phyloP scores from a whole-genome alignment of 2,888 invertebrate genomes.

The Graphium colonna region DNA sequence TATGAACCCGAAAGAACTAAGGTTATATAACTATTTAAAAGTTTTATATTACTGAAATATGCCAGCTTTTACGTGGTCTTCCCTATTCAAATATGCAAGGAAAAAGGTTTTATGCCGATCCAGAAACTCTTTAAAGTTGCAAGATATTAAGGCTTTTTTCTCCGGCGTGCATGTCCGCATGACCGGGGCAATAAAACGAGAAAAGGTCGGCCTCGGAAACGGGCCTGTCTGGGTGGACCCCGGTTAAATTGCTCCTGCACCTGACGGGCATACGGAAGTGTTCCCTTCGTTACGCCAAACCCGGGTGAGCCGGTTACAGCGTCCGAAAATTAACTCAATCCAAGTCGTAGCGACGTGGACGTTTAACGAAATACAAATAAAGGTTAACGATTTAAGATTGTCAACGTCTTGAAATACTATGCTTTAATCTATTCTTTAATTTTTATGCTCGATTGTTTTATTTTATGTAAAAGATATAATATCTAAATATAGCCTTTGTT shows the following conservation, averaged over 20 bases:
- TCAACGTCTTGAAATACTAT: no score
- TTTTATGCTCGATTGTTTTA: no score
- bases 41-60: no score
- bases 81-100: slow-evolving; percentile 6
- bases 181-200: slow-evolving; percentile 39
- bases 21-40: no score
- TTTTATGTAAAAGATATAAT: no score
- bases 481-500: no score
- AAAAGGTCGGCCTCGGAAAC: slow-evolving; percentile 53
- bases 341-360: neutral
- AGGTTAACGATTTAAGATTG: no score
- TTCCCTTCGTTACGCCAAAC: slow-evolving; percentile 24
- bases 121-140: neutral
- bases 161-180: slow-evolving; percentile 10
- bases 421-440: no score
- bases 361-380: no score
- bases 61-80: no score
- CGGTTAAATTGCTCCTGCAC: slow-evolving; percentile 56
- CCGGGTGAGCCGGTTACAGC: slow-evolving; percentile 3
- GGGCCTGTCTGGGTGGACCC: slow-evolving; percentile 47
- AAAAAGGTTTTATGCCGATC: neutral
- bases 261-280: slow-evolving; percentile 53
- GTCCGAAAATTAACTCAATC: neutral
- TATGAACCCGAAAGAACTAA: no score
- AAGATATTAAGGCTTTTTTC: slow-evolving; percentile 9